phyloP scores from a whole-genome alignment of 2,113 vertebrate species.

The Promerops cafer region DNA sequence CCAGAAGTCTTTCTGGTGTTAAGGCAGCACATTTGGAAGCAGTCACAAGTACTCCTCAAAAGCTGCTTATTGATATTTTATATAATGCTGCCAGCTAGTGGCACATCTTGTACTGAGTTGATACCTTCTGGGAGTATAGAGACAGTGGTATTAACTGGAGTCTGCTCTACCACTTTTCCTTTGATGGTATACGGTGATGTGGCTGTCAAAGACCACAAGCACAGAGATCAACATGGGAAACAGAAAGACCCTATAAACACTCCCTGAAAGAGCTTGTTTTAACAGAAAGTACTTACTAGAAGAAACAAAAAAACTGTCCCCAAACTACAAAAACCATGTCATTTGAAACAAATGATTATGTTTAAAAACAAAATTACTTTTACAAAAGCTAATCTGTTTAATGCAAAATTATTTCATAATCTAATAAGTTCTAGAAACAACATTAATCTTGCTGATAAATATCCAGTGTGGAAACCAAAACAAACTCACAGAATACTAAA shows the following conservation, averaged over 20 bases:
- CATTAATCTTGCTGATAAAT: background rate
- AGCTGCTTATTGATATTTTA: constrained; percentile 60
- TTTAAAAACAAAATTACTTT: background rate
- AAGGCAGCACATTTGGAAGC: background rate
- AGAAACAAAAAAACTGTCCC: background rate
- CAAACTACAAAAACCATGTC: background rate
- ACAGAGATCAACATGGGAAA: background rate
- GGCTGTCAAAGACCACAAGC: background rate
- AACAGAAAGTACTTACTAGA: background rate
- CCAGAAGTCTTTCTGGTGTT: background rate
- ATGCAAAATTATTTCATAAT: background rate
- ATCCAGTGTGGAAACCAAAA: background rate
- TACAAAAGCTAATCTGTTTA: background rate
- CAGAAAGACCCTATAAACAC: background rate
- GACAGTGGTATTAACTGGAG: background rate
- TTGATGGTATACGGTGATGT: background rate
- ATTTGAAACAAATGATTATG: background rate
- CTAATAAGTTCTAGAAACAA: background rate
- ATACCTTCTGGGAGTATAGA: background rate
- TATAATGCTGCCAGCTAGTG: constrained; percentile 78
- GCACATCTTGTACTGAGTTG: constrained; percentile 50
- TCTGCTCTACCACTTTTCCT: background rate
- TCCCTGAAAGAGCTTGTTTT: background rate
- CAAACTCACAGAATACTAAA: background rate
- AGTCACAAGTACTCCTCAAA: background rate